phyloP scores from a whole-genome alignment of 2,113 vertebrate species.

The Rattus rattus region DNA sequence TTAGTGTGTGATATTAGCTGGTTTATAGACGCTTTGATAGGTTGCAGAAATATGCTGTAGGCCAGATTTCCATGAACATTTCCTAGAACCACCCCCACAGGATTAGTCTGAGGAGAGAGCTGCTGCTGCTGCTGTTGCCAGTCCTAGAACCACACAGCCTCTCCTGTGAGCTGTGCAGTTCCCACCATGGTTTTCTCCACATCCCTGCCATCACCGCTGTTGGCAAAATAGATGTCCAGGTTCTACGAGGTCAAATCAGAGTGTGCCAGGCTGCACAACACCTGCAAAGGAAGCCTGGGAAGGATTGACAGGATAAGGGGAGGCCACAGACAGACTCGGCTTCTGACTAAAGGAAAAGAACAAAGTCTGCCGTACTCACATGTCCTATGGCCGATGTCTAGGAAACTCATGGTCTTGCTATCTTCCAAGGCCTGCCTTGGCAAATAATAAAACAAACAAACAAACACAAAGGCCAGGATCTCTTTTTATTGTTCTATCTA shows the following conservation, averaged over 20 bases:
- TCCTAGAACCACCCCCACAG: constrained; percentile 31
- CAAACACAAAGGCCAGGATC: background rate
- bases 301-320: background rate
- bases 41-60: background rate
- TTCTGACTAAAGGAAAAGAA: background rate
- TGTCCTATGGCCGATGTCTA: background rate
- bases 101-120: constrained; percentile 14
- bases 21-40: constrained; percentile 4
- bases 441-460: background rate
- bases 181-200: background rate
- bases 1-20: constrained; percentile 31
- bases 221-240: background rate
- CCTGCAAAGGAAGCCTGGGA: background rate
- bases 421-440: background rate
- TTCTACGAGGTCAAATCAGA: background rate
- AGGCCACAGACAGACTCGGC: background rate
- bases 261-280: background rate
- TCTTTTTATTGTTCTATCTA: background rate
- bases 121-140: background rate
- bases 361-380: background rate
- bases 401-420: background rate
- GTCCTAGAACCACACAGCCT: background rate
- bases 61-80: constrained; percentile 47
- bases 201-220: background rate
- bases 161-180: background rate